phyloP scores from a whole-genome alignment of 2,888 invertebrate species.

The Marronus borbonicus region DNA sequence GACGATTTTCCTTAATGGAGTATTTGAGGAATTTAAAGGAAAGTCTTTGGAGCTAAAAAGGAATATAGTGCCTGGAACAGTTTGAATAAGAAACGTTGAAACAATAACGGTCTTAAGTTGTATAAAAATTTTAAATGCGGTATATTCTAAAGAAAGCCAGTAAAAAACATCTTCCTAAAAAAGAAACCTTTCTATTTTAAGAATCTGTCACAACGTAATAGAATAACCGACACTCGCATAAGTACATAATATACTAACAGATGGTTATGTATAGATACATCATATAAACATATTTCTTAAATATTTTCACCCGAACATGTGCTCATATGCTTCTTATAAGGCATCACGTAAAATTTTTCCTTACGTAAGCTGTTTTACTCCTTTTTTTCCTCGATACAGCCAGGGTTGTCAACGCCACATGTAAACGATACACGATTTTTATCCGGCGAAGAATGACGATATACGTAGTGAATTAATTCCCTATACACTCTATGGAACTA shows the following conservation, averaged over 20 bases:
- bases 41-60: too few relatives aligned
- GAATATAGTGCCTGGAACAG: too few relatives aligned
- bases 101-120: too few relatives aligned
- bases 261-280: not conserved
- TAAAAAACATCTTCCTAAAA: too few relatives aligned
- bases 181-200: too few relatives aligned
- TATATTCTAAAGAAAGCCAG: too few relatives aligned
- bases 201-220: too few relatives aligned
- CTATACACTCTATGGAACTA: not conserved
- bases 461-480: not conserved
- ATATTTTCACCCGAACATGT: constrained; percentile 6
- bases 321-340: not conserved
- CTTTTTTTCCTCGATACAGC: not conserved
- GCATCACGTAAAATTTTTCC: not conserved
- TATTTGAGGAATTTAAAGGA: too few relatives aligned
- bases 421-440: constrained; percentile 3
- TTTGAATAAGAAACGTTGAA: too few relatives aligned
- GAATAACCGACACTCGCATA: too few relatives aligned
- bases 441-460: not conserved
- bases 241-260: constrained; percentile 1
- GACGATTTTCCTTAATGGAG: too few relatives aligned
- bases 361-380: not conserved
- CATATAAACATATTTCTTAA: constrained; percentile 10
- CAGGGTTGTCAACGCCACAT: not conserved
- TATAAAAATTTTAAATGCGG: too few relatives aligned